Evolutionary conservation across 2,797 vertebrate genomes (phyloP), one percentile per base, ranked within the genome.

Genomic region (Sylvia borin): DNA sequence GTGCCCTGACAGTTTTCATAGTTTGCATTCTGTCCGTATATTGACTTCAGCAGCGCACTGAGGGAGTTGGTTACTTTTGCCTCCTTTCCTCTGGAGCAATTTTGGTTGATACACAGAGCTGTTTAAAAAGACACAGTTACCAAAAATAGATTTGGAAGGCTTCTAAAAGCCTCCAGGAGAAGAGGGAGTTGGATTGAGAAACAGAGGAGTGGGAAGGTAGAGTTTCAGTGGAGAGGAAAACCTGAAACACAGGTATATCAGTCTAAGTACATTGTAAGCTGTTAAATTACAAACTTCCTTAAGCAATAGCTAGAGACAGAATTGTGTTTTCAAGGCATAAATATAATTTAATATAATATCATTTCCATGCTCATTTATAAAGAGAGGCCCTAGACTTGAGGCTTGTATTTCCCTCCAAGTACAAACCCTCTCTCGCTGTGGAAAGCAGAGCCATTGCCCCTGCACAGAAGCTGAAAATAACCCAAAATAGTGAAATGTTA

Each of bases 1-100:
- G 11, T 47, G 54, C 29, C 53, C 57, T 11, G 18, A 7, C 3
- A 0, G 19, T 11, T 57, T 38, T 16, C 24, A 7, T 1, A 12
- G 45, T 20, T 54, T 48, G 25, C 21, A 3, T 34, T 68, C 89
- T 51, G 38, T 10, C 29, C 29, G 1, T 7, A 3, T 2, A 18
- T 17, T 53, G 26, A 40, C 29, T 26, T 11, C 3, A 31, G 43
- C 9, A 75, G 43, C 45, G 36, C 5, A 5, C 22, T 25, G 40
- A 50, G 11, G 3, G 66, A 75, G 20, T 22, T 45, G 53, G n/a
- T 42, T 50, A 40, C 38, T 66, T 73, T 32, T 10, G 65, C 43
- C n/a, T 55, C 3, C 1, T n/a, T 62, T 32, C 21, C 26, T 16
- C 29, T 62, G 47, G 26, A 36, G 26, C 42, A 27, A 45, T 32